A percentile compares a stretch with the other conserved stretches of the same genome.
Conservation (phyloP, 1,140 invertebrate genomes). For the Drosophila punjabiensis region DNA sequence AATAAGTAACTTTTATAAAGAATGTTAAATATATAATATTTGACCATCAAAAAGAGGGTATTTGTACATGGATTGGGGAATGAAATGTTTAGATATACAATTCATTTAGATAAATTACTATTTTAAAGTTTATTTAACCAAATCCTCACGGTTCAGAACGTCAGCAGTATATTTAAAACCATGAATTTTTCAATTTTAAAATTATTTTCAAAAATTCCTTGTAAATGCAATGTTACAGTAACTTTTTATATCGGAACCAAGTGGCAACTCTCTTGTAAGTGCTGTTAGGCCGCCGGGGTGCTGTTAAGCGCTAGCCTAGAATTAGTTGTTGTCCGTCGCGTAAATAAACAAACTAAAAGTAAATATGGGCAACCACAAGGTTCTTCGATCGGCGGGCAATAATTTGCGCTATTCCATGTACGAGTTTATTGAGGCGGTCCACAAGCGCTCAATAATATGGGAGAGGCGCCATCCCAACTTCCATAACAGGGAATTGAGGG, state of each 20-base stretch:
- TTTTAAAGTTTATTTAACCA: no score
- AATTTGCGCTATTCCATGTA: slow-evolving; percentile 75
- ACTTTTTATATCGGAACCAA: neutral
- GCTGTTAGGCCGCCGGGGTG: slow-evolving; percentile 10
- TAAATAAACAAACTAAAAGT: slow-evolving; percentile 34
- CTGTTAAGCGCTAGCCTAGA: slow-evolving; percentile 20
- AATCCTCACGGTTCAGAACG: no score
- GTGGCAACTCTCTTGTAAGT: slow-evolving; percentile 11
- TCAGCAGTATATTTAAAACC: no score
- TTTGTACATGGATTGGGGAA: neutral
- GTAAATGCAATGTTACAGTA: neutral
- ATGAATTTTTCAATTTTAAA: neutral
- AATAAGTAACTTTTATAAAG: neutral
- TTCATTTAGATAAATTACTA: no score
- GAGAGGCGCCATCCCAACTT: slow-evolving; percentile 66
- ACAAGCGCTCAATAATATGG: slow-evolving; percentile 64
- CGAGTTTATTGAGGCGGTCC: slow-evolving; percentile 73
- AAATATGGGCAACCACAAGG: slow-evolving; percentile 73
- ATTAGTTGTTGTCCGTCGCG: slow-evolving; percentile 24
- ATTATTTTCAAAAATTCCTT: neutral
- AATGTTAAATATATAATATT: slow-evolving; percentile 1
- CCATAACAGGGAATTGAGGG: slow-evolving; percentile 67
- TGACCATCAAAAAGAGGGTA: neutral
- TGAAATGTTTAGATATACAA: no score
- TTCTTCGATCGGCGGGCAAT: slow-evolving; percentile 57